Percentiles rank a stretch among this genome's conserved stretches.
Evolutionary conservation across 1,140 invertebrate species (phyloP).

Genomic region (Bombus sibiricus): DNA sequence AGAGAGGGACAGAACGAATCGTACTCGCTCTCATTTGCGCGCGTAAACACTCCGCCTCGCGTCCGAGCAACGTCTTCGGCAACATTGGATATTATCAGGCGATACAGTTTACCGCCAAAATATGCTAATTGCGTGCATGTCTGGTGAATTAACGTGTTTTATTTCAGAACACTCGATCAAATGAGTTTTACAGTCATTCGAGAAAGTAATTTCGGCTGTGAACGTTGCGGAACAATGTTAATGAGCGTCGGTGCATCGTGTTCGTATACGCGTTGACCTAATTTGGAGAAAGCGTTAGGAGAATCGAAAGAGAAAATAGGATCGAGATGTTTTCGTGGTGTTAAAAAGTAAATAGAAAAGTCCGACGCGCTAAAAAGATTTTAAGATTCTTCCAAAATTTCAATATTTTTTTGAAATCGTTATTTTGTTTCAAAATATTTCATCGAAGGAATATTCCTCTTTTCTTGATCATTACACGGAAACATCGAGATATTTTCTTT

Average conservation of each 20-base stretch:
- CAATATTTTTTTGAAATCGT: background rate
- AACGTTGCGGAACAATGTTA: background rate
- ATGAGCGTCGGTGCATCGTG: background rate
- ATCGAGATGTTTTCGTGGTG: background rate
- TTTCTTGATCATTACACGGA: too few relatives aligned
- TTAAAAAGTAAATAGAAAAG: background rate
- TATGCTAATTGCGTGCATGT: background rate
- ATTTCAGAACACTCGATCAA: background rate
- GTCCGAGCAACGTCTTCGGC: background rate
- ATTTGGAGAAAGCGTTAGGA: background rate
- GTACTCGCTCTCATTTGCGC: conserved; percentile 52
- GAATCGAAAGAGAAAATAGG: background rate
- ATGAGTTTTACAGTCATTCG: background rate
- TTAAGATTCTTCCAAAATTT: background rate
- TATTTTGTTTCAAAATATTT: background rate
- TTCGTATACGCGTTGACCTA: background rate
- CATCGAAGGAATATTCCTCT: too few relatives aligned
- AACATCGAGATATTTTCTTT: too few relatives aligned
- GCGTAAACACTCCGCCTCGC: conserved; percentile 6
- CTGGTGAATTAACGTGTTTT: background rate
- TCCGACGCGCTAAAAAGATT: background rate
- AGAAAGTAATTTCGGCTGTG: background rate
- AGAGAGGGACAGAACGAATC: conserved; percentile 39
- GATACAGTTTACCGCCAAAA: background rate
- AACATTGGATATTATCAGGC: background rate